Base-by-base conservation (phyloP, 2,888 invertebrate species). In the Toxonevra muliebris region DNA sequence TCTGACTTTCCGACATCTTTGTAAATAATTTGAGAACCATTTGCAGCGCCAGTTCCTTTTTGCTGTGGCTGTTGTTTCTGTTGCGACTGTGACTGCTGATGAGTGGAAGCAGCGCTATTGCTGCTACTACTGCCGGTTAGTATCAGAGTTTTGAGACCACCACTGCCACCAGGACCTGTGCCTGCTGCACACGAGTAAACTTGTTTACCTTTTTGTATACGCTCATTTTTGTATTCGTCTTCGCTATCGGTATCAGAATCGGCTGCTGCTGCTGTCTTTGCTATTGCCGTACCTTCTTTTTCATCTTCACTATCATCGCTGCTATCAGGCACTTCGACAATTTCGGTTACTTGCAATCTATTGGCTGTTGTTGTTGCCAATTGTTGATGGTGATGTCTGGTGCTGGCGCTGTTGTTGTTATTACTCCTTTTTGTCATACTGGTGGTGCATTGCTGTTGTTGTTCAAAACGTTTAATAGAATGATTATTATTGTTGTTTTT, bases 301-400 rank as follows among this genome's bases (percentile, higher is more conserved):
- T 68, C 60, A 30, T 60, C 72, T 7, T 75, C 76, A 4, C 69
- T 69, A 63, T 77, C 76, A 66, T 75, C 76, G 58, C 77, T 76
- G 61, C 77, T 77, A 45, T 77, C 78, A 58, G 74, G 75, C 61
- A 79, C 77, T 75, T 79, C 79, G 61, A 77, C 74, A 55, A 78
- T 72, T 68, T 79, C 79, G 58, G 71, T 64, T 48, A 58, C 66
- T 54, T 69, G 69, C 70, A 65, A 54, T 60, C 42, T 17, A 62
- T 68, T 70, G 2, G 50, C 30, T 52, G 64, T 5, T 50, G 52
- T 41, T 61, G 66, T 59, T 65, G 30, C 30, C 30, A 30, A 30
- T 30, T 30, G 30, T 30, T 2, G 30, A 30, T 30, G 30, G 7
- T 30, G 30, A 30, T 30, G 30, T 69, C 61, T 67, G 69, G 55